Evolutionary conservation across 2,888 invertebrate genomes (phyloP).

Genomic region (Gibbula magus): DNA sequence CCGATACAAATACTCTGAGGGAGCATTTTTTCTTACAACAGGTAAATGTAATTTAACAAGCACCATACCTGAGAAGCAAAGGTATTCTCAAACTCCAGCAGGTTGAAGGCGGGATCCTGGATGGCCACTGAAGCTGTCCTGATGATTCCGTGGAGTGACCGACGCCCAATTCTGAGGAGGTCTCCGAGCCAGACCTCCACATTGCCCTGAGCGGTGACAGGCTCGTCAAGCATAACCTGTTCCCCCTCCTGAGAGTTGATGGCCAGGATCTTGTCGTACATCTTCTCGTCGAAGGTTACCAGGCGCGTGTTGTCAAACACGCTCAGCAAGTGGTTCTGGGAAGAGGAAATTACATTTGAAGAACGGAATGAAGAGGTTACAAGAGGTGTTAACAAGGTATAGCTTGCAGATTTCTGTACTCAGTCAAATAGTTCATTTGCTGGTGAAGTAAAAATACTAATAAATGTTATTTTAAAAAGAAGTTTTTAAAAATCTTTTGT

Average conservation of each 20-base stretch:
- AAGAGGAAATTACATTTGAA: slow-evolving; percentile 4
- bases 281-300: slow-evolving; percentile 95
- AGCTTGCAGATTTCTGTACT: too few relatives aligned
- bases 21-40: too few relatives aligned
- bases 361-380: too few relatives aligned
- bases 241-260: slow-evolving; percentile 96
- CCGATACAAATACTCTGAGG: too few relatives aligned
- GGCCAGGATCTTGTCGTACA: slow-evolving; percentile 96
- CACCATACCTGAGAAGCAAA: slow-evolving; percentile 91
- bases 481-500: too few relatives aligned
- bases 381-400: too few relatives aligned
- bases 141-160: slow-evolving; percentile 93
- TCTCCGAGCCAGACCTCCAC: slow-evolving; percentile 97
- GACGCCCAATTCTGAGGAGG: slow-evolving; percentile 88
- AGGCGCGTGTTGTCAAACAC: slow-evolving; percentile 95
- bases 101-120: slow-evolving; percentile 89
- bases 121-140: slow-evolving; percentile 87
- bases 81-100: slow-evolving; percentile 91
- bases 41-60: neutral
- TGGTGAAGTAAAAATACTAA: too few relatives aligned
- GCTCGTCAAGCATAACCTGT: slow-evolving; percentile 85
- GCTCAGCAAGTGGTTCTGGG: slow-evolving; percentile 92
- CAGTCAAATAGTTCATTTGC: too few relatives aligned
- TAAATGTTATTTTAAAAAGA: too few relatives aligned
- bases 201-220: slow-evolving; percentile 80